These are phyloP conservation scores for Bombus impatiens DNA, from an alignment of 1,140 invertebrate genomes.

Conservation along the genomic window DNA sequence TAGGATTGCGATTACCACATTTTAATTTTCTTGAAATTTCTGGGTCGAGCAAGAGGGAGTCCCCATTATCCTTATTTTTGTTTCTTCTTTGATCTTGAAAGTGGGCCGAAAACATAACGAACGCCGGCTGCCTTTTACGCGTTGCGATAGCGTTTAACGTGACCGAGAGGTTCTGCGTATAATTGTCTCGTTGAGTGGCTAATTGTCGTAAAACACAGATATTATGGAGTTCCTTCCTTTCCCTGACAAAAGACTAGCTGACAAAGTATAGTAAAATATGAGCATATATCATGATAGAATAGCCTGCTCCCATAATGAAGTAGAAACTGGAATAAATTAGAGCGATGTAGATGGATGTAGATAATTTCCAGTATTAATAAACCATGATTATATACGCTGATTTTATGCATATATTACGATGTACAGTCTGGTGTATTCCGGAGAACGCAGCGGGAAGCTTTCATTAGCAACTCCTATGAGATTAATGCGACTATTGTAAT, in stretches of 20 bases:
- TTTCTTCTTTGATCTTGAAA: neutral
- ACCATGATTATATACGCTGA: neutral
- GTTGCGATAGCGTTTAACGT: neutral
- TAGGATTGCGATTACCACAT: slow-evolving; percentile 52
- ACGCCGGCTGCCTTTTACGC: neutral
- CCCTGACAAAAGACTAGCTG: neutral
- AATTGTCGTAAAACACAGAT: neutral
- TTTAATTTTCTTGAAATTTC: slow-evolving; percentile 46
- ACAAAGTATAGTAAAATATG: neutral
- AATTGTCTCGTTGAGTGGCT: slow-evolving; percentile 1
- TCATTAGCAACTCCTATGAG: too few relatives aligned
- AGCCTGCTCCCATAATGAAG: neutral
- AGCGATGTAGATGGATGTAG: neutral
- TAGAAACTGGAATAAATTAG: neutral
- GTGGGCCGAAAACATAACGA: neutral
- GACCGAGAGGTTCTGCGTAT: neutral
- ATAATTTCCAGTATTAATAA: neutral
- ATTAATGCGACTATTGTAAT: neutral
- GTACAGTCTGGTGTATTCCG: neutral
- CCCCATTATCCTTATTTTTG: neutral
- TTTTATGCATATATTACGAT: neutral
- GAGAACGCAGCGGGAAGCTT: neutral
- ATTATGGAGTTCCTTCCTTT: neutral
- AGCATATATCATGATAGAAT: neutral
- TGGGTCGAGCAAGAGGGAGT: slow-evolving; percentile 5